A percentile compares a stretch with the other conserved stretches of the same genome.
phyloP scores from a whole-genome alignment of 2,888 invertebrate genomes.

The Melangyna quadrimaculata region DNA sequence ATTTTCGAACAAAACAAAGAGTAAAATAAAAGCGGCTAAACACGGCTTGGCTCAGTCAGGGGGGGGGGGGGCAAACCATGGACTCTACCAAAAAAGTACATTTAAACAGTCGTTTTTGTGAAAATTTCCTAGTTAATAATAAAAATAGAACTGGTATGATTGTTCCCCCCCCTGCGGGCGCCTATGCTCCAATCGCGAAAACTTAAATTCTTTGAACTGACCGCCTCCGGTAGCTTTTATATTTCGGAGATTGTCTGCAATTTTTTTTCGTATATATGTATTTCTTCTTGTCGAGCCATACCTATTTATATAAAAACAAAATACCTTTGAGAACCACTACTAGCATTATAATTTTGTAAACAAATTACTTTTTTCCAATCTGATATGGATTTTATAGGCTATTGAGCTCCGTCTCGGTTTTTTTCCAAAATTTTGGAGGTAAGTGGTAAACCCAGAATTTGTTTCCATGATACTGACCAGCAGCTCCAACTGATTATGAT shows the following conservation, averaged over 20 bases:
- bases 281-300: background rate
- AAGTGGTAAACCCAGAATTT: background rate
- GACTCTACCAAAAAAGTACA: too few relatives aligned
- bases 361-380: background rate
- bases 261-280: background rate
- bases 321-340: background rate
- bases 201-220: background rate
- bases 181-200: conserved; percentile 3
- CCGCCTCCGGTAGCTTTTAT: background rate
- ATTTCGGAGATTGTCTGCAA: background rate
- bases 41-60: too few relatives aligned
- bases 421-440: background rate
- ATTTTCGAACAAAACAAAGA: too few relatives aligned
- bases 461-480: too few relatives aligned
- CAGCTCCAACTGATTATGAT: background rate
- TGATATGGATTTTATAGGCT: background rate
- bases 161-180: too few relatives aligned
- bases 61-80: too few relatives aligned
- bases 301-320: too few relatives aligned
- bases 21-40: too few relatives aligned
- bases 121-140: too few relatives aligned
- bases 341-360: background rate
- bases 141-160: too few relatives aligned
- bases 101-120: too few relatives aligned
- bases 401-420: background rate